Evolutionary conservation across 2,797 vertebrate species (phyloP), one percentile per base, ranked within the genome.

Genomic region (Siniperca scherzeri): DNA sequence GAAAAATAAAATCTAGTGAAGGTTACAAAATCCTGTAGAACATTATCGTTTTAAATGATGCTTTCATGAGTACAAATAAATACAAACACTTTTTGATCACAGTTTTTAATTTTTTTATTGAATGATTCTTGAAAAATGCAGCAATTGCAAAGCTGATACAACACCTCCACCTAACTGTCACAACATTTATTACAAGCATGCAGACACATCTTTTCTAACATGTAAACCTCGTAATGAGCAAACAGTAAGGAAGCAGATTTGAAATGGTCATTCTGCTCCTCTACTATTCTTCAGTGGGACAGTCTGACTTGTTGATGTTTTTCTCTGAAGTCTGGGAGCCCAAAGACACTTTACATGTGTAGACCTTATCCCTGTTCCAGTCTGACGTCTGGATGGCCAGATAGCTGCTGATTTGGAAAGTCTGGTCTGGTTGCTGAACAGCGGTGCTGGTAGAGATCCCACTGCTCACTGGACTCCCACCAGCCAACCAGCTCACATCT

Each of bases 391-490:
- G 69, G 38, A 94, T 69, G 85, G 50, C 70, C 91, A 94, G 87
- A 81, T 76, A 87, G 87, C 93, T 95, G 92, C 92, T 95, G 78
- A 94, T 84, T 25, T 87, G 78, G 85, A 92, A 95, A 60, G 82
- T 91, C 33, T 91, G 81, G 77, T 93, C 93, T 64, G 86, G 61
- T 73, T 89, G 87, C 65, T 83, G 81, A 61, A 86, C 83, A 74
- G 89, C 79, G 12, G 83, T 59, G 87, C 93, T 91, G 84, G 85
- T 94, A 40, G 76, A 88, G 82, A 93, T 74, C 68, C 80, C 92
- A 38, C 64, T 82, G 79, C 65, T 89, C 67, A 93, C 84, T 76
- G 89, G 80, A 82, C 38, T 89, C 80, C 91, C 93, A 75, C 0
- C 84, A 78, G 85, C 50, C 61, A 80, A 87, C 93, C 94, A 95